phyloP scores from a whole-genome alignment of 1,140 invertebrate genomes.

The Venustaconcha ellipsiformis region DNA sequence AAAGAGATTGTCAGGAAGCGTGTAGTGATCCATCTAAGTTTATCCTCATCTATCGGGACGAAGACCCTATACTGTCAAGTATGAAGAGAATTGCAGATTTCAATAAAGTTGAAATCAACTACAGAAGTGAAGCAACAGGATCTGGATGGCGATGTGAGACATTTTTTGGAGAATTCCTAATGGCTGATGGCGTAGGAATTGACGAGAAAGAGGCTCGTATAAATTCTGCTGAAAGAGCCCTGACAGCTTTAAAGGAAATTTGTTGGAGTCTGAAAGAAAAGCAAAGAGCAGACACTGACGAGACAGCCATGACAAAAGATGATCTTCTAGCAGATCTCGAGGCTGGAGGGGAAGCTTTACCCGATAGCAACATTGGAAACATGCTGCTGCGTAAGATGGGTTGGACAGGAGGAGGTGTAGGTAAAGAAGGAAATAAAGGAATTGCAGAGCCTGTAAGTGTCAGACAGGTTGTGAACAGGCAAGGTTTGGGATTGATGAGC shows the following conservation, averaged over 20 bases:
- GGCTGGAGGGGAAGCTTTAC: constrained; percentile 41
- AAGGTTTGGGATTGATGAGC: constrained; percentile 53
- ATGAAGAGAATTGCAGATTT: constrained; percentile 32
- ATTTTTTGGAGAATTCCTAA: too few species aligned
- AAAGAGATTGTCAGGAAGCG: too few species aligned
- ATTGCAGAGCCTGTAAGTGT: constrained; percentile 75
- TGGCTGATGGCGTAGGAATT: constrained; percentile 23
- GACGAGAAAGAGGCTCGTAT: constrained; percentile 42
- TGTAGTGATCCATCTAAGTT: constrained; percentile 25
- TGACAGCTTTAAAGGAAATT: constrained; percentile 43
- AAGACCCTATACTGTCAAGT: not conserved
- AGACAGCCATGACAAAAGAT: constrained; percentile 44
- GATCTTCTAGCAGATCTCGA: constrained; percentile 71
- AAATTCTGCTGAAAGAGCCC: constrained; percentile 36
- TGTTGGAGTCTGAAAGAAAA: constrained; percentile 72
- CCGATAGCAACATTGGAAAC: constrained; percentile 74
- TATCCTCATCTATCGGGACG: constrained; percentile 11
- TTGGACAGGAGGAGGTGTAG: constrained; percentile 83
- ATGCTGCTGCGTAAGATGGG: constrained; percentile 85
- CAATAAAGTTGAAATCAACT: constrained; percentile 25
- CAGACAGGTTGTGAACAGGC: constrained; percentile 49
- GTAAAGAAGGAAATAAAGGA: constrained; percentile 74
- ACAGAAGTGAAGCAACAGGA: constrained; percentile 25
- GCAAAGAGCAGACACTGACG: constrained; percentile 69
- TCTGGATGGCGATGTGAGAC: not conserved